Base-by-base conservation (phyloP, 2,888 invertebrate species). In the Lasiommata megera region DNA sequence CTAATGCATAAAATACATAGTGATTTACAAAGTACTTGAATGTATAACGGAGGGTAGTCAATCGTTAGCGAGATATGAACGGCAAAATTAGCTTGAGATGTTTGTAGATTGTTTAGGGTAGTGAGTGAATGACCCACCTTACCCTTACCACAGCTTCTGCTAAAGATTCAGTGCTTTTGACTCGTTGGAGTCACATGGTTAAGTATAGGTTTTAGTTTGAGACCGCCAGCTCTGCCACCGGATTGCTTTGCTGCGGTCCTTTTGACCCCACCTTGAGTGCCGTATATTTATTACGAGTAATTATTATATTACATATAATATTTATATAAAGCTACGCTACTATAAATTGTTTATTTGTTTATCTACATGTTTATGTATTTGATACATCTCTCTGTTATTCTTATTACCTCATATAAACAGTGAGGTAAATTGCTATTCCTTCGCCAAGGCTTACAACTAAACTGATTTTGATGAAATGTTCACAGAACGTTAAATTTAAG, bases 191-290 rank as follows among this genome's bases (percentile, higher is more conserved):
- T 47, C 44, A 52, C 37, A 59, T 31, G 38, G 56, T 43, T 66
- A 67, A 31, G 66, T 62, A 62, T 66, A 55, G 38, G 66, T 62
- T 55, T 67, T 67, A 60, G 63, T 62, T 59, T 65, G 64, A 31
- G 66, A 61, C 50, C 66, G 63, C 67, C 67, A 67, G 59, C 64
- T 66, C 65, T 67, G 67, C 67, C 65, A 66, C 50, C 65, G 64
- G 58, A 60, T 61, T 47, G 62, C 61, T 63, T 63, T 67, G 65
- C 63, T 58, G 50, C 67, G 66, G 51, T 66, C 67, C 63, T 60
- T 67, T 60, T 65, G 66, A 57, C 66, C 67, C 67, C 67, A 66
- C 66, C 67, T 67, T 67, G 41, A 67, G 64, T 61, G 55, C 54
- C 62, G 59, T 54, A 58, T 58, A 51, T 61, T 40, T 29, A 34